These are phyloP conservation scores for Sebastes iracundus DNA, from an alignment of 2,797 vertebrate species.

Conservation along the genomic window DNA sequence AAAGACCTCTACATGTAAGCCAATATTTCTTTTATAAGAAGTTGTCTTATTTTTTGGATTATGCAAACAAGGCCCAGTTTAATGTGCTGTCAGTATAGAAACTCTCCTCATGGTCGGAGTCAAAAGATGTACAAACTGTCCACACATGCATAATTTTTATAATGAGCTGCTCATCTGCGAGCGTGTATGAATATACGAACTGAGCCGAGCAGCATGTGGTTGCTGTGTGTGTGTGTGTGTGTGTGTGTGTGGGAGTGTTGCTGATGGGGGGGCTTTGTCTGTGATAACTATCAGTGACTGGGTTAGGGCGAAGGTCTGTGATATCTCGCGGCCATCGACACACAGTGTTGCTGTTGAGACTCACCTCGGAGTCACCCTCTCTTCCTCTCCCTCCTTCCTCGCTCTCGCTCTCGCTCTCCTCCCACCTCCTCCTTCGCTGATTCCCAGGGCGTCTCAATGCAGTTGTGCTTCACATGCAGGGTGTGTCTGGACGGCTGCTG, in stretches of 20 bases:
- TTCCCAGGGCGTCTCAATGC: conserved; percentile 66
- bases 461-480: conserved; percentile 81
- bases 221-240: conserved; percentile 40
- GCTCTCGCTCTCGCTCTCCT: neutral
- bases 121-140: conserved; percentile 55
- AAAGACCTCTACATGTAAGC: neutral
- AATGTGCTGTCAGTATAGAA: conserved; percentile 40
- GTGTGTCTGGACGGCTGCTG: conserved; percentile 79
- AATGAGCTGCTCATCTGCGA: conserved; percentile 60
- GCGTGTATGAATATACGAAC: conserved; percentile 47
- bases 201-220: conserved; percentile 27
- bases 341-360: conserved; percentile 68
- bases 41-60: conserved; percentile 16
- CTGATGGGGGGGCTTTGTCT: conserved; percentile 50
- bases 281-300: conserved; percentile 77
- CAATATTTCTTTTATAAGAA: neutral
- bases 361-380: conserved; percentile 73
- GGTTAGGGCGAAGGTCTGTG: conserved; percentile 75
- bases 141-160: conserved; percentile 66
- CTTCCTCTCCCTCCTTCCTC: conserved; percentile 37
- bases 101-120: conserved; percentile 11
- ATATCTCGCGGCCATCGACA: conserved; percentile 79
- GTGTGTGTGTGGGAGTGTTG: conserved; percentile 27
- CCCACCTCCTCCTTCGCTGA: conserved; percentile 33
- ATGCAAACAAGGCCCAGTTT: conserved; percentile 23